Base-by-base conservation (phyloP, 2,797 vertebrate genomes). In the Acanthornis magna region DNA sequence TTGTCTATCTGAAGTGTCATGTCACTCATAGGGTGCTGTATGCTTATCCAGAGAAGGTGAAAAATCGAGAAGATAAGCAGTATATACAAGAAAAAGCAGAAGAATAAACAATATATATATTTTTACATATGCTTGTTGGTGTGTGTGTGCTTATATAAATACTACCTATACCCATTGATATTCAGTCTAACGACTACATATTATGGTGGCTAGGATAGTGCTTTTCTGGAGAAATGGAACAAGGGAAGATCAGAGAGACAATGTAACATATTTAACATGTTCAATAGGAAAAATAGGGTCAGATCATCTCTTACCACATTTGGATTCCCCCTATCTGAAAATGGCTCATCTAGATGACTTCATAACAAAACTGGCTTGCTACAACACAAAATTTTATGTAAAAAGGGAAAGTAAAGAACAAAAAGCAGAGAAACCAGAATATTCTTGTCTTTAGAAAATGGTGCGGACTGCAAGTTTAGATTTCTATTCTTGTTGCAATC, bases 151-250 rank as follows among this genome's bases (percentile, higher is more conserved):
- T 45, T 51, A 12, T 60, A 30, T 30, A 58, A 86, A 51, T 38
- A 45, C 9, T 78, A 67, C 48, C 5, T 21, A 7, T 27, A 50
- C 34, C n/a, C 7, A 23, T 17, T 62, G 14, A 38, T 62, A 60
- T 73, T 66, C n/a, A 53, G 27, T 51, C 47, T 70, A 82, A 70
- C 3, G 2, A 20, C 0, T 0, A 34, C 26, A 13, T 0, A 0
- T 51, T 67, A 25, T 18, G 16, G 34, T 81, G 11, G 13, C 25
- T 78, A 60, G 5, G 2, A 57, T 61, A 62, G 23, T 1, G 0
- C 19, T 72, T 84, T 57, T 57, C 38, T 78, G 34, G 32, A 86
- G 15, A 71, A 91, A 89, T n/a, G 4, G 13, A 54, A 71, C 15
- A 63, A 18, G 18, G 22, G 3, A 77, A 29, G 62, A 61, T 45